Base-by-base conservation (phyloP, 2,888 invertebrate species). In the Plusia festucae region DNA sequence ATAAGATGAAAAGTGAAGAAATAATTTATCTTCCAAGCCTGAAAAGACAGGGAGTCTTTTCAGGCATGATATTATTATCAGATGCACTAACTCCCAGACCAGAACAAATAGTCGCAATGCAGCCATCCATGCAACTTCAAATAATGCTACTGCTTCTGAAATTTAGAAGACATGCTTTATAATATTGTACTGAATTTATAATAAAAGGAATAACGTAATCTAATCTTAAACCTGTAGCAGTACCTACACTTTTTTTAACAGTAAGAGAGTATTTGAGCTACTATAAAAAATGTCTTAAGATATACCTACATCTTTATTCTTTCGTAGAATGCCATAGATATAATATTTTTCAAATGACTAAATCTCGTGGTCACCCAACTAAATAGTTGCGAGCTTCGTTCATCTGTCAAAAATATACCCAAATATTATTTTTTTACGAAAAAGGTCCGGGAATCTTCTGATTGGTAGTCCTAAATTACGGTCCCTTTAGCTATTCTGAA, bases 381-480 rank as follows among this genome's bases (percentile, higher is more conserved):
- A 54, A 44, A 34, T 53, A 16, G 40, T n/a, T 32, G 20, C 30
- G 55, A 55, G 71, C 73, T 69, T 81, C 81, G 82, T 82, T 82
- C 68, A 70, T 65, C 73, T 77, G 79, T 79, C 78, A 79, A 63
- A 72, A 59, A 79, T 79, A 68, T 75, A 72, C 73, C 65, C 69
- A 55, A 65, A 58, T 67, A 76, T 78, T 78, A 79, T 81, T 81
- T 82, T 44, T 78, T 80, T 54, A 70, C 62, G 70, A 78, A 82
- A 82, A 86, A 79, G 81, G 79, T 78, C 78, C 72, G 66, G 68
- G 75, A 56, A 76, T 63, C 74, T 74, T 72, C 63, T 65, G 70
- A 79, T 79, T 76, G 73, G 70, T 55, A 44, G 34, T 52, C 51
- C 60, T 34, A 69, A 60, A 66, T 40, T 62, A 60, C 66, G 57